A percentile compares a stretch with the other conserved stretches of the same genome.
phyloP scores from a whole-genome alignment of 2,888 invertebrate genomes.

The Elysia crispata region DNA sequence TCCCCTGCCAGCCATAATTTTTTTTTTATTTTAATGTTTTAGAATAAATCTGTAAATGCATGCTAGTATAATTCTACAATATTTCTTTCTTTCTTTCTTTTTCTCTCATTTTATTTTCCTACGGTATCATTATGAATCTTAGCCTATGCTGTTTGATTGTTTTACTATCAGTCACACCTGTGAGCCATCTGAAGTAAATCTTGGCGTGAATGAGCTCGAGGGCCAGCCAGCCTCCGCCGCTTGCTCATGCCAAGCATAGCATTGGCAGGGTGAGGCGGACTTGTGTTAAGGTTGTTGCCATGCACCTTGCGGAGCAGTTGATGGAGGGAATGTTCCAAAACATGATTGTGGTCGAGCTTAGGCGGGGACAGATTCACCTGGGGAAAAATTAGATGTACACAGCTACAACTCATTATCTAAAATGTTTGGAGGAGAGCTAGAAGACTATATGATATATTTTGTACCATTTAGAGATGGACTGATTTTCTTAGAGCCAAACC shows the following conservation, averaged over 20 bases:
- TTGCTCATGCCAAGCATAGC: conserved; percentile 96
- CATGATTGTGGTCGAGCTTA: conserved; percentile 90
- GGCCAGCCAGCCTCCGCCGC: conserved; percentile 92
- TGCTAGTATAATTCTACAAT: no score
- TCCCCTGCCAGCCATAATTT: no score
- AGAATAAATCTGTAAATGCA: no score
- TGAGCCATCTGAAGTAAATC: conserved; percentile 93
- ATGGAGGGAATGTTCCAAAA: conserved; percentile 96
- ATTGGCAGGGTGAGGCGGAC: conserved; percentile 96
- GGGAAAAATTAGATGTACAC: neutral
- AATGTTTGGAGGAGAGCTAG: neutral
- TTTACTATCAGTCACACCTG: conserved; percentile 75
- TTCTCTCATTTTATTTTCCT: no score
- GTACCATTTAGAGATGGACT: neutral
- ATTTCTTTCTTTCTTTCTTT: no score
- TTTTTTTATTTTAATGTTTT: no score
- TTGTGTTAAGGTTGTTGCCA: conserved; percentile 93
- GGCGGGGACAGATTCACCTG: conserved; percentile 56
- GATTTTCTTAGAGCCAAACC: no score
- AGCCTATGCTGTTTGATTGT: no score
- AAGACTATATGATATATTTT: neutral
- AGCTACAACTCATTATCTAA: neutral
- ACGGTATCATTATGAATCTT: no score
- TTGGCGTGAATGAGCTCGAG: conserved; percentile 91
- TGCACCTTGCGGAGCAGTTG: conserved; percentile 94